phyloP scores from a whole-genome alignment of 1,140 invertebrate species.

The Monomorium pharaonis region DNA sequence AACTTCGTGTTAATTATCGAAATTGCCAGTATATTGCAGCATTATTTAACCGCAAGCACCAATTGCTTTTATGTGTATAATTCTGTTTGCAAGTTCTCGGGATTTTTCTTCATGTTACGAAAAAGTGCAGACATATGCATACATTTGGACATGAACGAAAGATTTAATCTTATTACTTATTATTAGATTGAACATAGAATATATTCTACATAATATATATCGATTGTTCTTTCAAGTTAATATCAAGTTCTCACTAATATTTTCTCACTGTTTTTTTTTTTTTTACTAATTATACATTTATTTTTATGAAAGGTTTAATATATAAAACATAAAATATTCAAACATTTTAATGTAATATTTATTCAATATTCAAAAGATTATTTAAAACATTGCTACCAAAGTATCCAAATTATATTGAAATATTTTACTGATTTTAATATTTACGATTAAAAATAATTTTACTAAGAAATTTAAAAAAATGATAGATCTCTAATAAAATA shows the following conservation, averaged over 20 bases:
- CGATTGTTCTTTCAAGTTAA: background rate
- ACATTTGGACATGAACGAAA: background rate
- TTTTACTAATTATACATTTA: background rate
- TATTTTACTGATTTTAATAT: background rate
- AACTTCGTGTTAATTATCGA: slow-evolving; percentile 17
- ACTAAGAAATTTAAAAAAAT: background rate
- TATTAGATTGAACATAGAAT: too few species aligned
- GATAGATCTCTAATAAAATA: background rate
- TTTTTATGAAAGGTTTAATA: background rate
- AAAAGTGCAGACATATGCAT: background rate
- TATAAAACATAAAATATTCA: background rate
- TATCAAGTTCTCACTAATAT: background rate
- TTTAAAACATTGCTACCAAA: background rate
- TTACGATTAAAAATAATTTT: background rate
- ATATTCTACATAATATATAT: too few species aligned
- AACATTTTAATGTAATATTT: background rate
- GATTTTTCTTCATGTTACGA: background rate
- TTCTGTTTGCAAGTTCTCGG: background rate
- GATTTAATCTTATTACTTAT: background rate
- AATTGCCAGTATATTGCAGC: background rate
- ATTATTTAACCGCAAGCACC: slow-evolving; percentile 6
- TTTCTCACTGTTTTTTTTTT: background rate
- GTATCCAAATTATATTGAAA: background rate
- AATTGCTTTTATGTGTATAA: background rate
- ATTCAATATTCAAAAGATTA: background rate